These are phyloP conservation scores for Trichogramma dendrolimi DNA, from an alignment of 2,888 invertebrate genomes.

Conservation along the genomic window DNA sequence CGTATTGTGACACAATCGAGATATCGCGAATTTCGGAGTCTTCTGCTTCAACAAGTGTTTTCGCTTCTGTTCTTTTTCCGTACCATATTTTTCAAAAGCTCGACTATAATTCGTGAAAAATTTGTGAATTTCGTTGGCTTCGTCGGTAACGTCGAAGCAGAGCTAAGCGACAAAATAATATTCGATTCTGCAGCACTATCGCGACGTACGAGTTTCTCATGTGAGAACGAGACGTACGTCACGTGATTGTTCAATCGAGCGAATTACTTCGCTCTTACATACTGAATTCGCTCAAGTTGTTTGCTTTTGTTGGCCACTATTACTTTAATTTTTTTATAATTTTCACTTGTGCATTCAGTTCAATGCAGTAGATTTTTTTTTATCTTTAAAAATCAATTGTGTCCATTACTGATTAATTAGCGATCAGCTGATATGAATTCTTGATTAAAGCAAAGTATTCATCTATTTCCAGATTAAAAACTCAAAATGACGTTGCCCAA, in stretches of 20 bases:
- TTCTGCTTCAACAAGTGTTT: constrained; percentile 22
- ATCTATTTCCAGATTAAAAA: constrained; percentile 24
- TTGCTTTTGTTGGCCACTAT: not conserved
- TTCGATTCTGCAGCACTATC: too few relatives aligned
- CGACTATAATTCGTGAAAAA: too few relatives aligned
- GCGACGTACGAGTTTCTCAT: constrained; percentile 3
- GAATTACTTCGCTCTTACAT: not conserved
- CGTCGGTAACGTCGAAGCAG: too few relatives aligned
- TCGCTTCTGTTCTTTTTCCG: not conserved
- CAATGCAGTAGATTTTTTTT: constrained; percentile 4
- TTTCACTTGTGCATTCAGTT: not conserved
- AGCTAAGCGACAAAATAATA: too few relatives aligned
- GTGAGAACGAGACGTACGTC: constrained; percentile 11
- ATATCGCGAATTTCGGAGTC: not conserved
- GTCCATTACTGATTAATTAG: not conserved
- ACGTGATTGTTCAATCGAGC: constrained; percentile 26
- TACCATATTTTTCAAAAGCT: too few relatives aligned
- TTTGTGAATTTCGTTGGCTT: too few relatives aligned
- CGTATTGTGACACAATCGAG: too few relatives aligned
- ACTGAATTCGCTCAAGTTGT: not conserved
- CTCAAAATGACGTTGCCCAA: constrained; percentile 66
- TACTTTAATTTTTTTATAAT: not conserved
- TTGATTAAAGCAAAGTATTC: not conserved
- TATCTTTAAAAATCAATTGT: not conserved
- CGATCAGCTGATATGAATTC: not conserved